A percentile compares a stretch with the other conserved stretches of the same genome.
These are phyloP conservation scores for Sinotaia quadrata DNA, from an alignment of 2,888 invertebrate species.

Conservation along the genomic window DNA sequence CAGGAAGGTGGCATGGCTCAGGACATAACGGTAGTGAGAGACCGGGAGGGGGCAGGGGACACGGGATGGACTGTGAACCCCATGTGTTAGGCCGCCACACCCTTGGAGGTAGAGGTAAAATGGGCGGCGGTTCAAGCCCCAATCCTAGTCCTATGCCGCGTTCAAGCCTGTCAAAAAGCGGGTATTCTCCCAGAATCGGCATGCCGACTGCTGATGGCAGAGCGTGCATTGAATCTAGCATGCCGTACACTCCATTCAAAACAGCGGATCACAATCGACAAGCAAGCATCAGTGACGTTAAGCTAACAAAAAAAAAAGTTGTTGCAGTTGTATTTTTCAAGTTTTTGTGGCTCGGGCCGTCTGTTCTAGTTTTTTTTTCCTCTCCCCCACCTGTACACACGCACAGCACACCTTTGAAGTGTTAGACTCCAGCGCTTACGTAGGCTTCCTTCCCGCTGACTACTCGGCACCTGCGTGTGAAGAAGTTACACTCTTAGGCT, in stretches of 20 bases:
- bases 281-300: background rate
- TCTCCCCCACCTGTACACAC: background rate
- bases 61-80: conserved; percentile 17
- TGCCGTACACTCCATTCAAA: conserved; percentile 4
- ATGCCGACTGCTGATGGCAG: conserved; percentile 13
- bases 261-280: background rate
- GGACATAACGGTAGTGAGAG: conserved; percentile 13
- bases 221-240: conserved; percentile 10
- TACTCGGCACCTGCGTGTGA: conserved; percentile 16
- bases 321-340: background rate
- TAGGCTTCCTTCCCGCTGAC: background rate
- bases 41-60: conserved; percentile 3
- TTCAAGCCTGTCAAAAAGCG: conserved; percentile 17
- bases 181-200: conserved; percentile 21
- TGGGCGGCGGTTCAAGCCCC: conserved; percentile 11
- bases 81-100: conserved; percentile 20
- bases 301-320: background rate
- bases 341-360: background rate
- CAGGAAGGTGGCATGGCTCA: conserved; percentile 18
- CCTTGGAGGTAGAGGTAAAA: conserved; percentile 18
- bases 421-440: too few relatives aligned
- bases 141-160: conserved; percentile 16
- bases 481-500: background rate
- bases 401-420: too few relatives aligned
- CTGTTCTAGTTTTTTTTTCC: background rate